Conservation (phyloP, 2,888 invertebrate genomes). For the Melanostoma scalare region DNA sequence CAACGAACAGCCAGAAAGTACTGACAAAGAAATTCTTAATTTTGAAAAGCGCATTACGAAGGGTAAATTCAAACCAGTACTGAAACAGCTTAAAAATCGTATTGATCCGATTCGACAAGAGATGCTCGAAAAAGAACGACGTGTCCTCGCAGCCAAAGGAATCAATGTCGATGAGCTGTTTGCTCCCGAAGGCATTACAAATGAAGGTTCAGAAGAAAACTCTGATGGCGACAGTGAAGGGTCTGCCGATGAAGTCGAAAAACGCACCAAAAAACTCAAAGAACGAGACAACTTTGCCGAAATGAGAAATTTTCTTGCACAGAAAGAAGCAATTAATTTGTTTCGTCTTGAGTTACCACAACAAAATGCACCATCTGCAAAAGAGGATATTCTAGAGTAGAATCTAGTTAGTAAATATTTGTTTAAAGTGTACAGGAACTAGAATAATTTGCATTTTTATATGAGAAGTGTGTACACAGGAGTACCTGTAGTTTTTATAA, state of each 20-base stretch:
- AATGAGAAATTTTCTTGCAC: constrained; percentile 80
- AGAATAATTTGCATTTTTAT: constrained; percentile 42
- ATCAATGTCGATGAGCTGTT: constrained; percentile 80
- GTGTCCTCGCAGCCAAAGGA: constrained; percentile 80
- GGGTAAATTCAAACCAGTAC: constrained; percentile 80
- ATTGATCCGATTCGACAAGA: constrained; percentile 81
- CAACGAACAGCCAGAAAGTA: constrained; percentile 49
- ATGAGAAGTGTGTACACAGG: background rate
- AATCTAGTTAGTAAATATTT: constrained; percentile 9
- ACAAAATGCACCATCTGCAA: constrained; percentile 27
- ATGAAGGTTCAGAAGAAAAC: constrained; percentile 5
- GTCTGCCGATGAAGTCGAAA: constrained; percentile 77
- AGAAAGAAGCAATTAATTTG: constrained; percentile 80
- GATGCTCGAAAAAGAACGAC: constrained; percentile 80
- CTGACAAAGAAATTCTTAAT: constrained; percentile 79
- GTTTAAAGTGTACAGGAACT: constrained; percentile 9
- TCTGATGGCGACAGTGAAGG: constrained; percentile 71
- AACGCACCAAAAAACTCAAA: constrained; percentile 77
- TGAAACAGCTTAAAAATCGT: constrained; percentile 80
- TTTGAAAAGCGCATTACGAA: constrained; percentile 80
- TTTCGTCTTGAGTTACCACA: constrained; percentile 74
- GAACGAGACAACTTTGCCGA: constrained; percentile 80
- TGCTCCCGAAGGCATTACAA: constrained; percentile 63
- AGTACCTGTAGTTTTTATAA: too few relatives aligned
- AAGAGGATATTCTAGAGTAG: constrained; percentile 64